Conservation (phyloP, 2,797 vertebrate genomes). For the Girardinus metallicus region DNA sequence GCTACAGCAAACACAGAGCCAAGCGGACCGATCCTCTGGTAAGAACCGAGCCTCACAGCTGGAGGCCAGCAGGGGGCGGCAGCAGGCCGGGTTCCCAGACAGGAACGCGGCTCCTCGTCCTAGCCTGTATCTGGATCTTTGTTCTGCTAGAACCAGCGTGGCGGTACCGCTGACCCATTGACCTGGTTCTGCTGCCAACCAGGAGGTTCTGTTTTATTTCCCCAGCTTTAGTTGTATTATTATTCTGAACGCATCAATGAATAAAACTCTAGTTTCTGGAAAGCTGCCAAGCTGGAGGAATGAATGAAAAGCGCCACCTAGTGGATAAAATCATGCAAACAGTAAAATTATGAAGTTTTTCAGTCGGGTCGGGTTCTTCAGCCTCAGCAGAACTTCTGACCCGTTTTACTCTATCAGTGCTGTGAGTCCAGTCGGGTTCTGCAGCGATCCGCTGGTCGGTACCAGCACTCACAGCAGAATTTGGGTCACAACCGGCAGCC, state of each 20-base stretch:
- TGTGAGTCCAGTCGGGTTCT: background rate
- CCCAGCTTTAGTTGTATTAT: background rate
- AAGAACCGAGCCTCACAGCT: constrained; percentile 36
- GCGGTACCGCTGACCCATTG: background rate
- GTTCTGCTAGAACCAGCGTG: background rate
- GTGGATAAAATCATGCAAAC: background rate
- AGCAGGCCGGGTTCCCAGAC: background rate
- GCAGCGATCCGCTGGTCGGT: background rate
- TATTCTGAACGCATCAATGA: background rate
- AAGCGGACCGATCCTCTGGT: constrained; percentile 47
- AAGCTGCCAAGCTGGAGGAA: no score
- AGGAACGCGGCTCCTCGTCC: background rate
- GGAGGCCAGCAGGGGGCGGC: constrained; percentile 52
- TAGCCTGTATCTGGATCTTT: background rate
- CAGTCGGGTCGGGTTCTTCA: background rate
- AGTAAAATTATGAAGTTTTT: background rate
- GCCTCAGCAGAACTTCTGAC: background rate
- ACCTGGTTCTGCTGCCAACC: background rate
- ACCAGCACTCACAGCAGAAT: background rate
- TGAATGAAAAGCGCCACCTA: background rate
- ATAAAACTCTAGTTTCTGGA: background rate
- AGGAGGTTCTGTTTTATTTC: background rate
- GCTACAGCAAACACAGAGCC: constrained; percentile 48
- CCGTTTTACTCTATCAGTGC: background rate
- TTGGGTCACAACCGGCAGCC: background rate